Evolutionary conservation across 2,888 invertebrate species (phyloP).

Genomic region (Tinea trinotella): DNA sequence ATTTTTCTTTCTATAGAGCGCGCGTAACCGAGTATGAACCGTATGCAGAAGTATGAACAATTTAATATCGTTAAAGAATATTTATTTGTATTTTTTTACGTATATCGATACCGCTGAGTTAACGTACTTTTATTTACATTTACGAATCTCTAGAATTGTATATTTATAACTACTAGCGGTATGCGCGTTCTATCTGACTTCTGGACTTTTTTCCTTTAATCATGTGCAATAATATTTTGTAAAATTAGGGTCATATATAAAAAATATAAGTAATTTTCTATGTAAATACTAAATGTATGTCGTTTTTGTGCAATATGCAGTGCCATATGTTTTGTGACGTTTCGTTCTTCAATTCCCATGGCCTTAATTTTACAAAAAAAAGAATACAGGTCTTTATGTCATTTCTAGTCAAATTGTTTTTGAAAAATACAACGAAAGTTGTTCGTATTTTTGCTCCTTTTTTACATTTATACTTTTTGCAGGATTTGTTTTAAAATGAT

Average conservation of each 20-base stretch:
- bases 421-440: conserved; percentile 5
- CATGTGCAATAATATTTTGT: conserved; percentile 1
- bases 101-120: no score
- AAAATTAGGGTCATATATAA: neutral
- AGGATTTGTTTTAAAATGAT: neutral
- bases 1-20: neutral
- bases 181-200: no score
- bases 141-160: no score
- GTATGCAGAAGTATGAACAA: no score
- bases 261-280: conserved; percentile 1
- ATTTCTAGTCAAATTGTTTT: conserved; percentile 5
- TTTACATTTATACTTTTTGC: neutral
- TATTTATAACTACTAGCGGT: no score
- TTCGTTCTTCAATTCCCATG: neutral
- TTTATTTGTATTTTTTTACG: no score
- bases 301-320: conserved; percentile 9
- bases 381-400: conserved; percentile 10
- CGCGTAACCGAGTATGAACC: no score
- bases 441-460: neutral
- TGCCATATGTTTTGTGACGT: conserved; percentile 2
- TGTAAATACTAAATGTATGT: neutral
- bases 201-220: neutral
- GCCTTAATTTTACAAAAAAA: conserved; percentile 6
- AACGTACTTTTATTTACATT: no score
- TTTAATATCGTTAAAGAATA: no score